Evolutionary conservation across 2,888 invertebrate genomes (phyloP), one percentile per base, ranked within the genome.

Genomic region (Carterocephalus palaemon): DNA sequence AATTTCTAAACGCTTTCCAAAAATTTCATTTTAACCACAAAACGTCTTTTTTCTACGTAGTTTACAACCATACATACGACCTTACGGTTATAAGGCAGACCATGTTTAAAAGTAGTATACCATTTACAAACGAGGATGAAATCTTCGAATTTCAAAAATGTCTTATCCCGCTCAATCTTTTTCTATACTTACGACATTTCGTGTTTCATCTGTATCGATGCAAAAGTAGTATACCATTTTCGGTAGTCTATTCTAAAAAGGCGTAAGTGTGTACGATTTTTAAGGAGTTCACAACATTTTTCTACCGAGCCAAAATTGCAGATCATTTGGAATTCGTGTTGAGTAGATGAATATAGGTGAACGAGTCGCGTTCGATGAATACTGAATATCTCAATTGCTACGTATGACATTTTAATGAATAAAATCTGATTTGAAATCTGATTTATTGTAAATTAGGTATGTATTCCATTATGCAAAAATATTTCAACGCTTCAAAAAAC

Each of bases 201-300:
- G 17, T 9, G 24, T 4, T 42, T 47, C 19, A 36, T 7, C 4
- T 1, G 31, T 39, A 49, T 52, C 37, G 32, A 17, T 43, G 59
- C 64, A 75, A 75, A 79, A 77, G 77, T 79, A 64, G 79, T 78
- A 77, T 77, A 78, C 78, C 57, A 79, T 79, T 73, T 77, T 55
- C 46, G 48, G 2, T 13, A 2, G 7, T 7, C 47, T 56, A 20
- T 19, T 32, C 15, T 13, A 48, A 65, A 78, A 75, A 0, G 69
- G 10, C 59, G 45, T 68, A 74, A 46, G 64, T 67, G 7, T 10
- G 12, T 3, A 8, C n/a, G 4, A 6, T 22, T 24, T 8, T 7
- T 2, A 5, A 5, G 15, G 7, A 4, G 7, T 2, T 20, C 19
- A n/a, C 7, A 16, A 0, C 13, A 6, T 10, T 47, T 46, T 36